A percentile compares a stretch with the other conserved stretches of the same genome.
Evolutionary conservation across 2,113 vertebrate genomes (phyloP).

Genomic region (Microtus ochrogaster): DNA sequence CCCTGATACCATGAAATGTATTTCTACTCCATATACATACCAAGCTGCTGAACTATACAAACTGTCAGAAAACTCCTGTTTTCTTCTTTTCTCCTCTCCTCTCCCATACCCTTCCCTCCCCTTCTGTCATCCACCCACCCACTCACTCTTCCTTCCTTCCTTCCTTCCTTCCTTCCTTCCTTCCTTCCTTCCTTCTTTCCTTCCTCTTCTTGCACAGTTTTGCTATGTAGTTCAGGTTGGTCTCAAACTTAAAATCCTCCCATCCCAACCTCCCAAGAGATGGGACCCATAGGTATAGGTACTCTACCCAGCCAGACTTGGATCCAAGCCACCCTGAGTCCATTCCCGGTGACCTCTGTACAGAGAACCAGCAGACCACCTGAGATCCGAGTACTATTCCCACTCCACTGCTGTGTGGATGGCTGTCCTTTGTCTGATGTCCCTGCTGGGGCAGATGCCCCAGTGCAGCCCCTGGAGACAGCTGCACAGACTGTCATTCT

Average conservation of each 20-base stretch:
- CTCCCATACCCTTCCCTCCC: rapidly evolving
- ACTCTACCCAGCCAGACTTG: background rate
- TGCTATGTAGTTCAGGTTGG: background rate
- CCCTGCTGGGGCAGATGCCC: too few relatives aligned
- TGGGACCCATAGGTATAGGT: background rate
- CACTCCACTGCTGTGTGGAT: too few relatives aligned
- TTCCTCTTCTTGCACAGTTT: background rate
- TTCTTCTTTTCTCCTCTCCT: background rate
- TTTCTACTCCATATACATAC: background rate
- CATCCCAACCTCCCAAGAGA: background rate
- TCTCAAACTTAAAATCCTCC: background rate
- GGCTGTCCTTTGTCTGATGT: background rate
- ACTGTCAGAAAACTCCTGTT: background rate
- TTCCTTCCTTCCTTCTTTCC: background rate
- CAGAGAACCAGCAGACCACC: background rate
- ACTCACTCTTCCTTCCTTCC: too few relatives aligned
- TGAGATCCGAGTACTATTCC: background rate
- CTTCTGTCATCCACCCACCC: rapidly evolving
- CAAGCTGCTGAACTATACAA: background rate
- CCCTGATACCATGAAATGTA: background rate
- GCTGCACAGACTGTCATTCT: background rate
- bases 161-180: too few relatives aligned
- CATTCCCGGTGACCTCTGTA: background rate
- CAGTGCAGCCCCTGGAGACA: background rate
- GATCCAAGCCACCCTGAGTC: background rate